Evolutionary conservation across 2,797 vertebrate genomes (phyloP), one percentile per base, ranked within the genome.

Genomic region (Muraenolepis orangiensis): DNA sequence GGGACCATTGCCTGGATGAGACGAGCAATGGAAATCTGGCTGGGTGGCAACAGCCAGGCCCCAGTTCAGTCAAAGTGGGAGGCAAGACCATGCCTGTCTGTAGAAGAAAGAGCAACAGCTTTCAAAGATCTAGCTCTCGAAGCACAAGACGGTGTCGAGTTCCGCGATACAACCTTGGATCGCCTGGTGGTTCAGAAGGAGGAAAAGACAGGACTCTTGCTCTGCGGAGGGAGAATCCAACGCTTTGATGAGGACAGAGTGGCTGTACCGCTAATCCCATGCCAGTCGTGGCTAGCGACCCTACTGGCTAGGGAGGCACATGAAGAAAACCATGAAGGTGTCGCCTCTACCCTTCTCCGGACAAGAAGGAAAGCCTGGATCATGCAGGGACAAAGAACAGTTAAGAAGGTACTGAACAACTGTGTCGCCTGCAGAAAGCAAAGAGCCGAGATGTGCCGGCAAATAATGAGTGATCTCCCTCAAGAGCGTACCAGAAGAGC

Each of bases 201-300:
- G 5, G 23, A 38, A 1, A 70, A 70, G 0, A 78, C 72, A 66
- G 72, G 72, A 66, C 67, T 78, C 0, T 66, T 78, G 11, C 69
- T 78, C 6, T 78, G 76, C 10, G 69, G 76, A 0, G 46, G 76
- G 16, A 70, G 76, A 74, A 29, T 78, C 76, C 76, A 78, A 11
- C 46, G 46, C 18, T 78, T 72, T 72, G 66, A 66, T 0, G 34
- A 78, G n/a, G 72, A 78, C 5, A 6, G 76, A 66, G 7, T 26
- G 40, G 66, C 72, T 42, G 72, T 72, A 51, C 75, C 70, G 0
- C 20, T 72, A 40, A 64, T 70, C 26, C 76, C 76, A 1, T 61
- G 36, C 67, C 76, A 42, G 6, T 66, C 29, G 3, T 69, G 46
- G 67, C 28, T 77, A 4, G 66, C n/a, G 11, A 72, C 64, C 0